phyloP scores from a whole-genome alignment of 2,888 invertebrate species.

The Tinea trinotella region DNA sequence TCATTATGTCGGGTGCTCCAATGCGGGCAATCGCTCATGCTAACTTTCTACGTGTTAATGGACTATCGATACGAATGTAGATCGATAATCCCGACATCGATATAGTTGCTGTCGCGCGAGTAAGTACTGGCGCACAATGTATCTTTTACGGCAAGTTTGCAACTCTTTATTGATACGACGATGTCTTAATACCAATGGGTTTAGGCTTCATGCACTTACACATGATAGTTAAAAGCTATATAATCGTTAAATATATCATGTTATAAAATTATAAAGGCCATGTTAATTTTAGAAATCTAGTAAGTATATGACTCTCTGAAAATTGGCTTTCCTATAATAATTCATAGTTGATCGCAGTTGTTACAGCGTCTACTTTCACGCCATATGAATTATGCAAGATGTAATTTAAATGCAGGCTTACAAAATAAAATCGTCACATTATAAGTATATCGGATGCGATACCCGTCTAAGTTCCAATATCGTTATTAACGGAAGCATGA shows the following conservation, averaged over 20 bases:
- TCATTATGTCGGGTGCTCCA: conserved; percentile 16
- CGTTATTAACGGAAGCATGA: conserved; percentile 20
- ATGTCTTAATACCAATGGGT: not conserved
- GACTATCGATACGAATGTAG: conserved; percentile 18
- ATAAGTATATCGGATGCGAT: conserved; percentile 9
- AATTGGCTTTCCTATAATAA: too few relatives aligned
- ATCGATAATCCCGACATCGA: conserved; percentile 16
- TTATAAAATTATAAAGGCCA: too few relatives aligned
- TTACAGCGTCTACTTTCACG: not conserved
- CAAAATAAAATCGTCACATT: not conserved
- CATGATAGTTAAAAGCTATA: too few relatives aligned
- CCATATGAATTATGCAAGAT: conserved; percentile 7
- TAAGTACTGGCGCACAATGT: not conserved
- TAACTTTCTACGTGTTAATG: conserved; percentile 19
- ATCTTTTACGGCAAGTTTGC: not conserved
- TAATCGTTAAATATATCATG: too few relatives aligned
- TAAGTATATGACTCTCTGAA: too few relatives aligned
- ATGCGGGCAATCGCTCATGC: conserved; percentile 15
- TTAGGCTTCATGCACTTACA: not conserved
- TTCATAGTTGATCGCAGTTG: too few relatives aligned
- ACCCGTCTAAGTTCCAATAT: conserved; percentile 17
- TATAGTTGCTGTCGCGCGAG: not conserved
- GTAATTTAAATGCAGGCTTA: not conserved
- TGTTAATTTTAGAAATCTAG: too few relatives aligned
- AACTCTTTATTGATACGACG: not conserved